Evolutionary conservation across 2,113 vertebrate species (phyloP).

Genomic region (Mobula birostris): DNA sequence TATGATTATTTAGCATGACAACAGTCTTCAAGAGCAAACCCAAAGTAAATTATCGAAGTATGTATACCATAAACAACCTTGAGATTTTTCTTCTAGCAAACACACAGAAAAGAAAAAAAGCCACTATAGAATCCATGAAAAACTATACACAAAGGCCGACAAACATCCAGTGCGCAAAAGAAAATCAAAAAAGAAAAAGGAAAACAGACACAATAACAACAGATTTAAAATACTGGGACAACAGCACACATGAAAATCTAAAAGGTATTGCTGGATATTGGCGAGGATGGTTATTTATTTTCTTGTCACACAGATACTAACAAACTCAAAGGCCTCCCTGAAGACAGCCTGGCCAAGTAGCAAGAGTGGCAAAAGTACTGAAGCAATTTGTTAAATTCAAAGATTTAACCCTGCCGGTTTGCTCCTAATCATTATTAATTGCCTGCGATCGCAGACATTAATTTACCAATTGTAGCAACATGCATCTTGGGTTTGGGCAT

Average conservation of each 20-base stretch:
- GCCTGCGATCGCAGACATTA: slow-evolving; percentile 71
- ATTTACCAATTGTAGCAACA: slow-evolving; percentile 72
- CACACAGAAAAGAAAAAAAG: too few relatives aligned
- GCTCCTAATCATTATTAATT: slow-evolving; percentile 77
- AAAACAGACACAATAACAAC: too few relatives aligned
- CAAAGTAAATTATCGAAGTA: too few relatives aligned
- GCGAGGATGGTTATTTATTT: background rate
- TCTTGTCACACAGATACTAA: background rate
- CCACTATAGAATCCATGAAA: too few relatives aligned
- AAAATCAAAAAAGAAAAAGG: too few relatives aligned
- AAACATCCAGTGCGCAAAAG: too few relatives aligned
- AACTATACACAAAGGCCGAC: too few relatives aligned
- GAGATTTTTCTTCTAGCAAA: too few relatives aligned
- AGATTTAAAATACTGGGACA: background rate
- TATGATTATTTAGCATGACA: background rate
- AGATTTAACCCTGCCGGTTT: slow-evolving; percentile 70
- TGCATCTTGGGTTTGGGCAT: slow-evolving; percentile 67
- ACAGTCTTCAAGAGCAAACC: too few relatives aligned
- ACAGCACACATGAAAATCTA: background rate
- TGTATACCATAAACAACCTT: too few relatives aligned
- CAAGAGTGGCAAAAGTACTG: slow-evolving; percentile 54
- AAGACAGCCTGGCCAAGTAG: slow-evolving; percentile 50
- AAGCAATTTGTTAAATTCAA: slow-evolving; percentile 69
- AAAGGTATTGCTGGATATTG: background rate
- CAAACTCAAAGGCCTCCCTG: slow-evolving; percentile 49